Evolutionary conservation across 64 coral and sea anemone species (phyloP).

Genomic region (Trachythela sp.): DNA sequence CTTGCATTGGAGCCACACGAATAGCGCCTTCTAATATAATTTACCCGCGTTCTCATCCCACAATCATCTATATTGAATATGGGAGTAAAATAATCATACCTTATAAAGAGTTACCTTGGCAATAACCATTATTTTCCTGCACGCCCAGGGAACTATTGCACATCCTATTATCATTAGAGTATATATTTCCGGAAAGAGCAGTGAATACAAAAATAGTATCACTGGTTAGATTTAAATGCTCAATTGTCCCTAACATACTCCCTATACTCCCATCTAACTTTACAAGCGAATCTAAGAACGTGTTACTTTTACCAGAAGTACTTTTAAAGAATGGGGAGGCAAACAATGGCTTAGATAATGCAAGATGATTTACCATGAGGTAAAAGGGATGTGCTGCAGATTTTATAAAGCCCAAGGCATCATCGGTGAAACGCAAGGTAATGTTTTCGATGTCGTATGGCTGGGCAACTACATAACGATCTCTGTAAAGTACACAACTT

Average conservation of each 20-base stretch:
- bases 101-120: too few species aligned
- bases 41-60: too few species aligned
- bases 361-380: slow-evolving; percentile 69
- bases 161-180: background rate
- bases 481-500: slow-evolving; percentile 77
- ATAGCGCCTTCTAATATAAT: too few species aligned
- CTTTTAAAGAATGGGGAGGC: slow-evolving; percentile 52
- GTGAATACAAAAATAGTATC: slow-evolving; percentile 63
- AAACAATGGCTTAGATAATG: slow-evolving; percentile 56
- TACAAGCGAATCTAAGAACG: slow-evolving; percentile 44
- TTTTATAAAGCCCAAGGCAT: slow-evolving; percentile 61
- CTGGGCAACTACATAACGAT: slow-evolving; percentile 65
- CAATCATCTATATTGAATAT: too few species aligned
- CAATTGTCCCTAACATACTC: slow-evolving; percentile 52
- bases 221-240: slow-evolving; percentile 38
- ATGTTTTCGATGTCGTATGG: slow-evolving; percentile 68
- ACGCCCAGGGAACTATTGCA: too few species aligned
- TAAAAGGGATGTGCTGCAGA: slow-evolving; percentile 56
- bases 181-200: background rate
- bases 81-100: too few species aligned
- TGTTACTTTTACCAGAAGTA: slow-evolving; percentile 11
- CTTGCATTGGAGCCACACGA: too few species aligned
- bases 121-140: too few species aligned
- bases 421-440: slow-evolving; percentile 75
- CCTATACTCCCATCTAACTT: slow-evolving; percentile 90